These are phyloP conservation scores for Zapus hudsonius DNA, from an alignment of 2,113 vertebrate species.

Conservation along the genomic window DNA sequence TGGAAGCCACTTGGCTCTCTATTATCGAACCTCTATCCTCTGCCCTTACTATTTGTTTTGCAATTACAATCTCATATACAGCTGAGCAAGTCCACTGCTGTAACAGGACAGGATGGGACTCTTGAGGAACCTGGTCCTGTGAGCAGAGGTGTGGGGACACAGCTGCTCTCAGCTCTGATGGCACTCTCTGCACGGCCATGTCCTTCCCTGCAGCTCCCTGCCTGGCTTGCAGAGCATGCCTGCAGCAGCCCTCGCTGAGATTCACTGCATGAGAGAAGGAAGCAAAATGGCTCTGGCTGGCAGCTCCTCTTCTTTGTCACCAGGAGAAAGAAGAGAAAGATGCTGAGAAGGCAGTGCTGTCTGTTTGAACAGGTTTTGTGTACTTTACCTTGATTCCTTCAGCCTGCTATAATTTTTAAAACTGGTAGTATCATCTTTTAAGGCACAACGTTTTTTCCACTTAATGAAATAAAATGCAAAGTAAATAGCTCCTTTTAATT, in stretches of 20 bases:
- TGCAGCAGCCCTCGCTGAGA: neutral
- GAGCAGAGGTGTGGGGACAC: slow-evolving; percentile 4
- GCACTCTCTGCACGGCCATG: neutral
- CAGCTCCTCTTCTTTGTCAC: slow-evolving; percentile 79
- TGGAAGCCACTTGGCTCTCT: neutral
- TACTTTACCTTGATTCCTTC: slow-evolving; percentile 46
- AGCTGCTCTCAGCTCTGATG: neutral
- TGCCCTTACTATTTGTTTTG: slow-evolving; percentile 52
- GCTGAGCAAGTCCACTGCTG: slow-evolving; percentile 19
- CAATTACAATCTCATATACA: slow-evolving; percentile 5
- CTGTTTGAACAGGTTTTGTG: slow-evolving; percentile 35
- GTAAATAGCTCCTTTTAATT: slow-evolving; percentile 31
- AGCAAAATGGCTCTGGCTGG: slow-evolving; percentile 52
- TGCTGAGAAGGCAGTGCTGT: slow-evolving; percentile 70
- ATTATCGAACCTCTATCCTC: slow-evolving; percentile 56
- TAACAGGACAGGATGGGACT: neutral
- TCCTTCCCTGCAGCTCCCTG: neutral
- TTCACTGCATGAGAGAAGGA: slow-evolving; percentile 63
- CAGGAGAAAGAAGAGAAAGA: slow-evolving; percentile 70
- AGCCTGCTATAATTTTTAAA: slow-evolving; percentile 42
- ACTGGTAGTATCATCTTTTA: slow-evolving; percentile 24
- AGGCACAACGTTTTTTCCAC: neutral
- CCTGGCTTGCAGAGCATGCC: neutral
- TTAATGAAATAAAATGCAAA: slow-evolving; percentile 54
- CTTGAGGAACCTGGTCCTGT: neutral